A percentile compares a stretch with the other conserved stretches of the same genome.
phyloP scores from a whole-genome alignment of 1,140 invertebrate species.

The Carcinoscorpius rotundicauda region DNA sequence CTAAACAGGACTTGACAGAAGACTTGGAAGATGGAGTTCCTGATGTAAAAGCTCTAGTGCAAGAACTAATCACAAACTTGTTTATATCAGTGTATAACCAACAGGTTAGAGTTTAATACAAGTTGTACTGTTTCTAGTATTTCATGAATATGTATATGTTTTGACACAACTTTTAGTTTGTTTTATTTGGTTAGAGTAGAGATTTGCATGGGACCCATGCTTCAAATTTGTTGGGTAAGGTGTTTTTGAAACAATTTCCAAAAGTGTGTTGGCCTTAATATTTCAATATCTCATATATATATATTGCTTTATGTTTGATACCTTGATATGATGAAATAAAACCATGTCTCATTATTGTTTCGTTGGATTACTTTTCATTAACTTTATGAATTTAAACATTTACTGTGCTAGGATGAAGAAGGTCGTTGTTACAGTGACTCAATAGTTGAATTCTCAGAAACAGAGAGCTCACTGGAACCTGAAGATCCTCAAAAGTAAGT shows the following conservation, averaged over 20 bases:
- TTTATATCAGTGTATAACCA: constrained; percentile 92
- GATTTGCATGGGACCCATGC: too few species aligned
- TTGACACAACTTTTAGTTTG: too few species aligned
- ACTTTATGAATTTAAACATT: not conserved
- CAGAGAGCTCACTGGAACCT: constrained; percentile 42
- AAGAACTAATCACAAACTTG: constrained; percentile 79
- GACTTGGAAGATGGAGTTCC: constrained; percentile 75
- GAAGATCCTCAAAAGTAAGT: constrained; percentile 10
- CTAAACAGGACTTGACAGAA: constrained; percentile 66
- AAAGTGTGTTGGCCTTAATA: too few species aligned
- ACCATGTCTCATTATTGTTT: too few species aligned
- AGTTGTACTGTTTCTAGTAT: not conserved
- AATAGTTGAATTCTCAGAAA: constrained; percentile 82
- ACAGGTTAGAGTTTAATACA: constrained; percentile 28
- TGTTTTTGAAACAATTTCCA: too few species aligned
- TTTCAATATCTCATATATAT: too few species aligned
- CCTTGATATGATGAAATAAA: too few species aligned
- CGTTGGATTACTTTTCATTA: too few species aligned
- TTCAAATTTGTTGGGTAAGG: too few species aligned
- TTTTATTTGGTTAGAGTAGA: too few species aligned
- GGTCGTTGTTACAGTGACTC: constrained; percentile 92
- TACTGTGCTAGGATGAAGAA: constrained; percentile 61
- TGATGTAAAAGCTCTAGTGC: constrained; percentile 73
- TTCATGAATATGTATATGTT: too few species aligned
- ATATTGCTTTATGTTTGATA: too few species aligned